These are phyloP conservation scores for Ephialtes manifestator DNA, from an alignment of 2,888 invertebrate genomes.

Conservation along the genomic window DNA sequence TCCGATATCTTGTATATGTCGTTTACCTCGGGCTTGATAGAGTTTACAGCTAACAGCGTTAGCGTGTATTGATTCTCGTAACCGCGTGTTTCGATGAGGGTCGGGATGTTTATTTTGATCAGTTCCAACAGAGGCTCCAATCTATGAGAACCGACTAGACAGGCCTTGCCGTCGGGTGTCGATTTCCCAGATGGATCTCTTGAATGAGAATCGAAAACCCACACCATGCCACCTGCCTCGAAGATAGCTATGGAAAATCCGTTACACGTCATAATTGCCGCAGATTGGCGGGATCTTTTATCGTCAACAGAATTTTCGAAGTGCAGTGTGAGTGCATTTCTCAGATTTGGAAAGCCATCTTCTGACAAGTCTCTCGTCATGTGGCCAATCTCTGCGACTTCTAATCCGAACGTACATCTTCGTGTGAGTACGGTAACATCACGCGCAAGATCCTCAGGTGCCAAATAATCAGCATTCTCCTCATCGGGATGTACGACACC, in stretches of 20 bases:
- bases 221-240: neutral
- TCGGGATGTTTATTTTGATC: conserved; percentile 9
- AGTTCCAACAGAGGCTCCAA: neutral
- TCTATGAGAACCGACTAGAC: neutral
- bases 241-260: conserved; percentile 5
- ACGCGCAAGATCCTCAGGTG: neutral
- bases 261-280: conserved; percentile 28
- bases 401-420: neutral
- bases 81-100: neutral
- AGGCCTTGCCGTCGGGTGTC: conserved; percentile 17
- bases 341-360: neutral
- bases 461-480: neutral
- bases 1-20: neutral
- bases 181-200: conserved; percentile 18
- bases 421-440: neutral
- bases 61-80: conserved; percentile 28
- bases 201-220: conserved; percentile 34
- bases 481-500: neutral
- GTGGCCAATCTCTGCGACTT: neutral
- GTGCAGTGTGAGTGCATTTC: neutral
- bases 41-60: neutral
- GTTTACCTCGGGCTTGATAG: neutral
- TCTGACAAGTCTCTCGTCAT: neutral
- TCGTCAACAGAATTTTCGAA: neutral
- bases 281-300: neutral